phyloP scores from a whole-genome alignment of 1,140 invertebrate species.

The Euura lappo region DNA sequence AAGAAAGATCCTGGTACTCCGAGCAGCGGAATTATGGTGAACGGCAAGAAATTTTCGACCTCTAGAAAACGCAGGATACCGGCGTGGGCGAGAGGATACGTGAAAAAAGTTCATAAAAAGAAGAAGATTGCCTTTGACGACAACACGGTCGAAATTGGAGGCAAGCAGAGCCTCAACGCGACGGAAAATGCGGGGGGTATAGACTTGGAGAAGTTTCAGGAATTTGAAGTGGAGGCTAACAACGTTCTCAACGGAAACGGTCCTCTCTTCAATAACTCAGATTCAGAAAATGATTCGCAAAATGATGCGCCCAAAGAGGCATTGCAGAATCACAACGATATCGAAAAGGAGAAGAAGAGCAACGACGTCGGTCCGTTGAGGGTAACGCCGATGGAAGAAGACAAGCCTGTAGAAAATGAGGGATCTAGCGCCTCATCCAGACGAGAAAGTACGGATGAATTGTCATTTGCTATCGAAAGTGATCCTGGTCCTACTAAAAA shows the following conservation, averaged over 20 bases:
- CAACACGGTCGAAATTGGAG: constrained; percentile 26
- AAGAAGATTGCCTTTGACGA: constrained; percentile 55
- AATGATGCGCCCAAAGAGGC: constrained; percentile 36
- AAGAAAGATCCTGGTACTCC: constrained; percentile 36
- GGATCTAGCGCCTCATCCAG: constrained; percentile 39
- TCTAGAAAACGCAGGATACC: constrained; percentile 50
- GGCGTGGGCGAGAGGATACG: constrained; percentile 56
- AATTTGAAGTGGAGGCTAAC: constrained; percentile 51
- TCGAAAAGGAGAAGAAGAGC: constrained; percentile 20
- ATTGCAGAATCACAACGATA: constrained; percentile 17
- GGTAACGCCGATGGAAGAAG: constrained; percentile 25
- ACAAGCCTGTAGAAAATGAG: constrained; percentile 31
- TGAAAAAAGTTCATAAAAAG: constrained; percentile 54
- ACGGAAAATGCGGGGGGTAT: constrained; percentile 35
- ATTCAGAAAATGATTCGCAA: constrained; percentile 46
- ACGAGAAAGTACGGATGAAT: constrained; percentile 45
- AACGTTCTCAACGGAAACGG: constrained; percentile 51
- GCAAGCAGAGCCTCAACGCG: constrained; percentile 25
- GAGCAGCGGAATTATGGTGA: constrained; percentile 36
- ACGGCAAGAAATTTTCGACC: constrained; percentile 44
- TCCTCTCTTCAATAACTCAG: constrained; percentile 42
- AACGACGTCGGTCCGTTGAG: constrained; percentile 31
- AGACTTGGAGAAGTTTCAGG: constrained; percentile 55
- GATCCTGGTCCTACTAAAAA: constrained; percentile 43
- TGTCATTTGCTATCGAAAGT: constrained; percentile 49